Base-by-base conservation (phyloP, 2,888 invertebrate genomes). In the Pterostichus niger region DNA sequence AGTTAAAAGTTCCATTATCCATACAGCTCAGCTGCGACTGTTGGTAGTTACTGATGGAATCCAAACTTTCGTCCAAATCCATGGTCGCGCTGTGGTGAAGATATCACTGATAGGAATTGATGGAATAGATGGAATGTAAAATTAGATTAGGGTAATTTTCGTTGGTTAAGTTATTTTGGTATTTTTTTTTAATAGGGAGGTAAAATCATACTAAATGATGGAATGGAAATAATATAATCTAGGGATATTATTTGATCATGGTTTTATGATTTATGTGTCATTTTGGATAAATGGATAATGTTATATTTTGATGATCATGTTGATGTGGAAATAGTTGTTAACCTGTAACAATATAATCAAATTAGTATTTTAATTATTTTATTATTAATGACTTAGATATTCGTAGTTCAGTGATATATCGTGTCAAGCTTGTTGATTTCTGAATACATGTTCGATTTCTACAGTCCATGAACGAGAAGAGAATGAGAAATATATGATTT, bases 1-100 rank as follows among this genome's bases (percentile, higher is more conserved):
- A 33, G 24, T 68, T 80, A 15, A 17, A 68, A 68, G 13, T 71
- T 2, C 5, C 40, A 17, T 71, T 71, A 13, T 7, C 40, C 44
- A 56, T 61, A 15, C 78, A 78, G n/a, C 59, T 78, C 56, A 40
- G 46, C 68, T 54, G 11, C 80, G 68, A 17, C 49, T 81, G 56
- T 35, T 31, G 73, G n/a, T 71, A 73, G 44, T 81, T 80, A 35
- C 33, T 35, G 33, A 56, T 49, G 35, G 40, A 17, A 17, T 52
- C 81, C 17, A 81, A 54, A 17, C 56, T 56, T 24, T 81, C 81
- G n/a, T 81, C 81, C 73, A 81, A 15, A 56, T 81, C 81, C 71
- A 81, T 71, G 68, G 46, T 15, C 6, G 2, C 9, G 40, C 9
- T 15, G 68, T 7, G 17, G n/a, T 44, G 40, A 0, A 40, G 40